A percentile compares a stretch with the other conserved stretches of the same genome.
phyloP scores from a whole-genome alignment of 2,113 vertebrate genomes.

The Naja naja region DNA sequence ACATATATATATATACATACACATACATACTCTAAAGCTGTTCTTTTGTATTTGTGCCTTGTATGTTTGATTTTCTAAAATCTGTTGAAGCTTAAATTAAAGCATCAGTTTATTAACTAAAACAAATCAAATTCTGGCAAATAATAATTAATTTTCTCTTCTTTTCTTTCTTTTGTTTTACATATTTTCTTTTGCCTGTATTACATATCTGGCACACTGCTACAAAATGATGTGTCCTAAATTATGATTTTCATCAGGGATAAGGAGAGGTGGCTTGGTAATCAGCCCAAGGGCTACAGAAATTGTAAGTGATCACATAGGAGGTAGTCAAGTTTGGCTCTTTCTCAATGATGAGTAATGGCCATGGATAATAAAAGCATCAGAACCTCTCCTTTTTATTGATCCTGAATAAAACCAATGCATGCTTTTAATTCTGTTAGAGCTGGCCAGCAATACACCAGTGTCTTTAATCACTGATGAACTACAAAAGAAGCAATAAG shows the following conservation, averaged over 20 bases:
- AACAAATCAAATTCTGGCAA: constrained; percentile 4
- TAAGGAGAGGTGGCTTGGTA: neutral
- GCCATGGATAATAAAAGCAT: neutral
- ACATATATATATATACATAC: too few relatives aligned
- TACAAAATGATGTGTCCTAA: constrained; percentile 20
- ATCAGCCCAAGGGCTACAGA: neutral
- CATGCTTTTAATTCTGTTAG: neutral
- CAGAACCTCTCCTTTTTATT: neutral
- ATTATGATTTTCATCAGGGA: constrained; percentile 9
- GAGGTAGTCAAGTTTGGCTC: neutral
- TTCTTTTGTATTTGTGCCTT: too few relatives aligned
- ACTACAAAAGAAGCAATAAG: neutral
- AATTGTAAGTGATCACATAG: neutral
- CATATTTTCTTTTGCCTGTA: constrained; percentile 2
- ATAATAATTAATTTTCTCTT: neutral
- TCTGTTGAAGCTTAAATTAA: neutral
- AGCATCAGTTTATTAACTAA: neutral
- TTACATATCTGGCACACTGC: constrained; percentile 5
- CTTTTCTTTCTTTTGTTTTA: neutral
- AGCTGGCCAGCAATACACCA: neutral
- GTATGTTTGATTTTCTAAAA: neutral
- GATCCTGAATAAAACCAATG: neutral
- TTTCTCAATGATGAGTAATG: constrained; percentile 7
- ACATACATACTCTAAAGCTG: too few relatives aligned
- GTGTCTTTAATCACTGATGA: neutral